A percentile compares a stretch with the other conserved stretches of the same genome.
phyloP scores from a whole-genome alignment of 2,797 vertebrate genomes.

The Sebastes dallii region DNA sequence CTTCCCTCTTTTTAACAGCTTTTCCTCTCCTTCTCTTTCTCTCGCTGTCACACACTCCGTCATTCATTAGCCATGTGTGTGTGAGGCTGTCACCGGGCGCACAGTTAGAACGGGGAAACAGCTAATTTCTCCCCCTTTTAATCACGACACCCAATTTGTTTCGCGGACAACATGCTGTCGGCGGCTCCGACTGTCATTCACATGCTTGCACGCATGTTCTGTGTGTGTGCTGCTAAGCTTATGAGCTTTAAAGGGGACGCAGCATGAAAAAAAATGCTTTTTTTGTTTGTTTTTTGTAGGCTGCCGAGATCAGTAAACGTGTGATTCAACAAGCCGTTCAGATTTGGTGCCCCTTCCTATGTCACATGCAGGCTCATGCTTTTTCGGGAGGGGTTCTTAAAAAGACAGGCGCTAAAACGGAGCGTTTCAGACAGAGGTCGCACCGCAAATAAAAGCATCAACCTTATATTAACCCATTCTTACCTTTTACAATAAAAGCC shows the following conservation, averaged over 20 bases:
- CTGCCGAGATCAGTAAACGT: background rate
- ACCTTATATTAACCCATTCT: too few relatives aligned
- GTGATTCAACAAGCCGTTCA: background rate
- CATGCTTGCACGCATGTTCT: background rate
- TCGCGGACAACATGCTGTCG: conserved; percentile 49
- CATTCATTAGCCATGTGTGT: conserved; percentile 48
- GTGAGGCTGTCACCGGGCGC: conserved; percentile 22
- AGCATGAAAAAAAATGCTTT: background rate
- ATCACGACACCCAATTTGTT: conserved; percentile 65
- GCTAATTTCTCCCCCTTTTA: conserved; percentile 44
- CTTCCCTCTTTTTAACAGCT: conserved; percentile 22
- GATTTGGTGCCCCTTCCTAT: background rate
- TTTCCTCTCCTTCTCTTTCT: background rate
- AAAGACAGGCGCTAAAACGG: background rate
- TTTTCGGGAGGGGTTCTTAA: background rate
- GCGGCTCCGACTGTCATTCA: conserved; percentile 29
- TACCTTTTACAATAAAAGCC: too few relatives aligned
- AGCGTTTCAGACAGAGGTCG: background rate
- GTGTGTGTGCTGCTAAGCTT: background rate
- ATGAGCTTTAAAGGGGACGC: background rate
- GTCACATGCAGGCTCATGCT: background rate
- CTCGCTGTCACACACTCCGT: background rate
- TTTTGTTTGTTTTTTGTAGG: background rate
- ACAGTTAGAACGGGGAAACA: conserved; percentile 36
- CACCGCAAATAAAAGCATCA: too few relatives aligned